These are phyloP conservation scores for Macrobrachium nipponense DNA, from an alignment of 1,140 invertebrate species.

Conservation along the genomic window DNA sequence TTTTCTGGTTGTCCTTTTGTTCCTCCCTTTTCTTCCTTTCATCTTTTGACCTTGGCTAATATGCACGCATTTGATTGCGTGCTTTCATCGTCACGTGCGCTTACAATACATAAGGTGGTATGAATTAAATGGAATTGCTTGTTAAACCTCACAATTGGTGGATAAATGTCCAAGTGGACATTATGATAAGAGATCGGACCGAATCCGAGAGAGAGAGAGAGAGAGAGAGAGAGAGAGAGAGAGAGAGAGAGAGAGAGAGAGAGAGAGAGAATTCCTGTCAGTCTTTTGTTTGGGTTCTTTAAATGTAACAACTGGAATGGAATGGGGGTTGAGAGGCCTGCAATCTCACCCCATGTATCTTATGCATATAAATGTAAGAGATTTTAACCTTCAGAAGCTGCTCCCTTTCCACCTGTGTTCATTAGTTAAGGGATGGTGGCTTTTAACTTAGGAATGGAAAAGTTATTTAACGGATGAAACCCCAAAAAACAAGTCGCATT, in stretches of 20 bases:
- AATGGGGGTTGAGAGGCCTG: no score
- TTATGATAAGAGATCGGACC: no score
- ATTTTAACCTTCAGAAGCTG: no score
- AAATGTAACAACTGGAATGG: no score
- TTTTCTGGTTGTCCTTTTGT: background rate
- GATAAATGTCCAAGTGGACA: background rate
- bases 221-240: conserved; percentile 19
- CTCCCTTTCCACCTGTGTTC: no score
- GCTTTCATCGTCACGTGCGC: background rate
- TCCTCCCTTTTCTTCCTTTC: background rate
- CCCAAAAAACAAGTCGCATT: no score
- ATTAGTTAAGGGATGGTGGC: no score
- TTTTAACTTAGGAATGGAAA: no score
- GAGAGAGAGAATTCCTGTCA: background rate
- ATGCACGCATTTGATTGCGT: background rate
- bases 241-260: conserved; percentile 22
- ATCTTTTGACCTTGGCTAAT: background rate
- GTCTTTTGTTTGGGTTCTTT: no score
- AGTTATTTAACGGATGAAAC: no score
- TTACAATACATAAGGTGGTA: background rate
- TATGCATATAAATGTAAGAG: no score
- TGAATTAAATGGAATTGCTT: background rate
- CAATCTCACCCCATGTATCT: no score
- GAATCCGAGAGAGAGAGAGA: background rate
- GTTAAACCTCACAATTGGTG: background rate